Evolutionary conservation across 2,113 vertebrate genomes (phyloP), one percentile per base, ranked within the genome.

Genomic region (Mionectes macconnelli): DNA sequence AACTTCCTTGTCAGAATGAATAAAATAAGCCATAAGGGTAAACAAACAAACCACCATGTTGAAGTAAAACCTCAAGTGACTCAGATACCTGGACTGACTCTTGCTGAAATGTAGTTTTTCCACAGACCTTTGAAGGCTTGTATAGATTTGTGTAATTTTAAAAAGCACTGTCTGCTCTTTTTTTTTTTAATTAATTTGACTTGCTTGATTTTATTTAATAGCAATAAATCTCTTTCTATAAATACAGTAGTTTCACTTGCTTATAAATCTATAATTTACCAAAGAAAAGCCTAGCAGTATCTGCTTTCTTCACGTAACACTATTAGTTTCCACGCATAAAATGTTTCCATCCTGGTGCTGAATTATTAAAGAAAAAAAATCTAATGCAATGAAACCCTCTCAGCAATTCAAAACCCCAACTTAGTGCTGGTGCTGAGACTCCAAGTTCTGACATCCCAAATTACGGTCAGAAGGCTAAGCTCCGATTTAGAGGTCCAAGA

Each of bases 401-500:
- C 72, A 84, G 76, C 56, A 72, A 62, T 79, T 95, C 85, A 69
- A 89, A 84, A 14, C 44, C 33, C 60, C 73, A 84, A 4, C 83
- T 78, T 39, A 44, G 52, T 37, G 60, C 75, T 77, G 73, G 44
- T 68, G 88, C 66, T 68, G 40, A 25, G 80, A 68, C 57, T 88
- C 44, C 56, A 67, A 78, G 79, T 90, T 72, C 76, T 95, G 94
- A 78, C 52, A 92, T 57, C 49, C 84, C 62, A 68, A 84, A 87
- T 94, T 45, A 72, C 37, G 92, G 80, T 22, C 83, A 12, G 9
- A 64, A 89, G 79, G 86, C 73, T 69, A 49, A 94, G 63, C 77
- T 95, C 87, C 1, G 28, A 87, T 91, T 94, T 57, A 69, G 84
- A 90, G 63, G 85, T 95, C 92, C 85, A 92, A 82, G 92, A 94